A percentile compares a stretch with the other conserved stretches of the same genome.
These are phyloP conservation scores for Lepus americanus DNA, from an alignment of 2,113 vertebrate genomes.

Conservation along the genomic window DNA sequence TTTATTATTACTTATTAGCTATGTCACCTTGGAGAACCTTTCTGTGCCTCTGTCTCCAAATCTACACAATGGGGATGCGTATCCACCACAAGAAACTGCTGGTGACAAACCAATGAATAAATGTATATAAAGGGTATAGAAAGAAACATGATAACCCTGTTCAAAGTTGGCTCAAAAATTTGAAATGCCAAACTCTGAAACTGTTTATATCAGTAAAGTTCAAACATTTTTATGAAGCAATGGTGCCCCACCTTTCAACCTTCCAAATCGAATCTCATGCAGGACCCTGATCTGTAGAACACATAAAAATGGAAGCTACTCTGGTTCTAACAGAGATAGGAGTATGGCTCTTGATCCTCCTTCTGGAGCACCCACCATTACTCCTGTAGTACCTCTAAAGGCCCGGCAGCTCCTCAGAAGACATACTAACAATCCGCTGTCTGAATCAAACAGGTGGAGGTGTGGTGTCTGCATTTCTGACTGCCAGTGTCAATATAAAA, in stretches of 20 bases:
- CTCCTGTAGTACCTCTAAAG: neutral
- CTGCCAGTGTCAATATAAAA: neutral
- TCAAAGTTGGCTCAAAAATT: constrained; percentile 27
- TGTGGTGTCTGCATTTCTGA: neutral
- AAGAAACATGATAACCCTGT: constrained; percentile 8
- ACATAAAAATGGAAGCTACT: neutral
- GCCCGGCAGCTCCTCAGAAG: neutral
- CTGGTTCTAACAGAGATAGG: neutral
- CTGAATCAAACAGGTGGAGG: neutral
- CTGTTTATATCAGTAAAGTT: constrained; percentile 8
- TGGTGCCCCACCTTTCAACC: neutral
- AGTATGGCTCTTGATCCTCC: neutral
- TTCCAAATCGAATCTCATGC: neutral
- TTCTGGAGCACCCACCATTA: neutral
- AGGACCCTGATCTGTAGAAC: neutral
- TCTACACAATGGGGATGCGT: neutral
- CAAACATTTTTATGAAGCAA: constrained; percentile 9
- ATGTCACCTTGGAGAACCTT: neutral
- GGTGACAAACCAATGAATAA: neutral
- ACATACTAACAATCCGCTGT: neutral
- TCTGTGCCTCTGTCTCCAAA: neutral
- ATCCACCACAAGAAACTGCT: neutral
- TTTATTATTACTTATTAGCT: neutral
- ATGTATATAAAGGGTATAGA: neutral
- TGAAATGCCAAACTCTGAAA: constrained; percentile 40